Evolutionary conservation across 2,797 vertebrate genomes (phyloP).

Genomic region (Mus spretus): DNA sequence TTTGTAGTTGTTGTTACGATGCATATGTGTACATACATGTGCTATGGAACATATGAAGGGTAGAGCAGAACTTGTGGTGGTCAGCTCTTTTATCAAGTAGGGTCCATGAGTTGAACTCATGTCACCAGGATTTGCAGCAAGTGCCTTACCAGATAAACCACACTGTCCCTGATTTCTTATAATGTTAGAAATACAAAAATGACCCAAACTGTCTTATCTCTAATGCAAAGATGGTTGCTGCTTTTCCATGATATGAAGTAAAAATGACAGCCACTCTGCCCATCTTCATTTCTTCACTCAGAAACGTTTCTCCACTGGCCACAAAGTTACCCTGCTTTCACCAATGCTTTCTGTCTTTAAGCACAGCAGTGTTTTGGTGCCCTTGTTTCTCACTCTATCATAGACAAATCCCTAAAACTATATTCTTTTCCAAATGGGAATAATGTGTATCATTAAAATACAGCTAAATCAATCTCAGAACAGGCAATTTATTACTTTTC

Average conservation of each 20-base stretch:
- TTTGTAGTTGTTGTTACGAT: neutral
- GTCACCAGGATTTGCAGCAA: neutral
- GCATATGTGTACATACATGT: neutral
- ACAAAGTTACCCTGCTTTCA: neutral
- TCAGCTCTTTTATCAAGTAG: neutral
- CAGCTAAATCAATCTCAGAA: slow-evolving; percentile 26
- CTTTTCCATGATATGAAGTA: neutral
- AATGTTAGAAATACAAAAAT: neutral
- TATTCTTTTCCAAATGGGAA: neutral
- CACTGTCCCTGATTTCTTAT: neutral
- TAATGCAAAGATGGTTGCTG: neutral
- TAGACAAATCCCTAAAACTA: slow-evolving; percentile 14
- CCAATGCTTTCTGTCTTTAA: neutral
- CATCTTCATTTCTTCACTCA: slow-evolving; percentile 9
- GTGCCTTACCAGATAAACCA: neutral
- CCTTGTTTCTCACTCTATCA: neutral
- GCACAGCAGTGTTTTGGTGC: neutral
- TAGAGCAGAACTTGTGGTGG: neutral
- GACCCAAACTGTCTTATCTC: slow-evolving; percentile 17
- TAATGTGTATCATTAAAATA: slow-evolving; percentile 5
- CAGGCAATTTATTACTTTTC: neutral
- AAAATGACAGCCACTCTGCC: neutral
- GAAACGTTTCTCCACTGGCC: neutral
- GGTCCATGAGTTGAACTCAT: neutral
- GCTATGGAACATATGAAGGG: no score